Evolutionary conservation across 2,888 invertebrate genomes (phyloP).

Genomic region (Hirudinaria manillensis): DNA sequence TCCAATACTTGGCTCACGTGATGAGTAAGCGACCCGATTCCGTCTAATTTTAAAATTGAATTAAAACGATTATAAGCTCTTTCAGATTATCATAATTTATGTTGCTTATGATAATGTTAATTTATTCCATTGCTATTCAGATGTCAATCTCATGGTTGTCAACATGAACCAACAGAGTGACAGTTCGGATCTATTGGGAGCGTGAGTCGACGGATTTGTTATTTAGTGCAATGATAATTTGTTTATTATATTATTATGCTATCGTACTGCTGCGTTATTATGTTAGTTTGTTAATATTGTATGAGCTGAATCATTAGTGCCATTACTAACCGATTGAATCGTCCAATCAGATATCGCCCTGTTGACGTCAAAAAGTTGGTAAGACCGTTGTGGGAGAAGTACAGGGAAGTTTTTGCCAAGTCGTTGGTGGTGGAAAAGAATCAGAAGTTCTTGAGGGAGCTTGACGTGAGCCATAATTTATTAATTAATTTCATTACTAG

Average conservation of each 20-base stretch:
- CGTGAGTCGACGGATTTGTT: slow-evolving; percentile 53
- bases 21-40: slow-evolving; percentile 56
- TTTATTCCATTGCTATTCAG: slow-evolving; percentile 41
- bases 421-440: slow-evolving; percentile 76
- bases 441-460: slow-evolving; percentile 71
- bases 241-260: neutral
- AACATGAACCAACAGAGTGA: slow-evolving; percentile 99
- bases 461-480: slow-evolving; percentile 59
- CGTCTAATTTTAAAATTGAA: neutral
- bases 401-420: slow-evolving; percentile 70
- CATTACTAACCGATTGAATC: no score
- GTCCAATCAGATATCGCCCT: slow-evolving; percentile 68
- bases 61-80: neutral
- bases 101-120: neutral
- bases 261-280: neutral
- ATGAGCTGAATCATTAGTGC: no score
- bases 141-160: slow-evolving; percentile 80
- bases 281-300: no score
- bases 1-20: slow-evolving; percentile 81
- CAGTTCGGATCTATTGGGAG: slow-evolving; percentile 88
- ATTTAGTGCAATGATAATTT: neutral
- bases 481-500: neutral
- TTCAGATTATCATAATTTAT: neutral
- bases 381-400: slow-evolving; percentile 73
- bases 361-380: slow-evolving; percentile 80